Base-by-base conservation (phyloP, 1,140 invertebrate species). In the Protaetia brevitarsis region DNA sequence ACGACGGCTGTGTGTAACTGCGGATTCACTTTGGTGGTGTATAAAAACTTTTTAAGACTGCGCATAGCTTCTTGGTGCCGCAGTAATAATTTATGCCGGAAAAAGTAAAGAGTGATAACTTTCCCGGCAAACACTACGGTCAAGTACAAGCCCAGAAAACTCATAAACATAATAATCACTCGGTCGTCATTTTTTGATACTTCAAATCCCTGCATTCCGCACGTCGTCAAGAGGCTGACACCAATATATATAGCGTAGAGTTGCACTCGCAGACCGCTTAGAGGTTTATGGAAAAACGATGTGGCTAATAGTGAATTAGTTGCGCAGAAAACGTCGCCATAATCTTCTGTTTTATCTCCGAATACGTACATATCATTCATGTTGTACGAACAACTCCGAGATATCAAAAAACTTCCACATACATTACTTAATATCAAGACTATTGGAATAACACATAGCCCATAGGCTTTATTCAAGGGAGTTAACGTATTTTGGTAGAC, bases 111-210 rank as follows among this genome's bases (percentile, higher is more conserved):
- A 3, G 28, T 30, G 10, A 58, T 27, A 23, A 58, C 16, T 23
- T 11, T 58, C n/a, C 56, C 56, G n/a, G 56, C 56, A n/a, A 58
- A 28, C 2, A 27, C n/a, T 5, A 58, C 28, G 2, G 56, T 58
- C 10, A 58, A 27, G 16, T 59, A 59, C 26, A 59, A n/a, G 16
- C 57, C 57, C 10, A 59, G 8, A n/a, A 59, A 13, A 59, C 57
- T 59, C 26, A 59, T 59, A 28, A 59, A 2, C 11, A 21, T 31
- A 10, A 59, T 4, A 5, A 59, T 31, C 10, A 29, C 3, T 3
- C 29, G 10, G 11, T 10, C 2, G n/a, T 13, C 26, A 59, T 59
- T 19, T 7, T 2, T 59, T 1, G 26, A 59, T 16, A 29, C 7
- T 3, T 10, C 6, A n/a, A 29, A 59, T 29, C 57, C 57, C 30